phyloP scores from a whole-genome alignment of 2,797 vertebrate genomes.

The Sebastes matsubarae region DNA sequence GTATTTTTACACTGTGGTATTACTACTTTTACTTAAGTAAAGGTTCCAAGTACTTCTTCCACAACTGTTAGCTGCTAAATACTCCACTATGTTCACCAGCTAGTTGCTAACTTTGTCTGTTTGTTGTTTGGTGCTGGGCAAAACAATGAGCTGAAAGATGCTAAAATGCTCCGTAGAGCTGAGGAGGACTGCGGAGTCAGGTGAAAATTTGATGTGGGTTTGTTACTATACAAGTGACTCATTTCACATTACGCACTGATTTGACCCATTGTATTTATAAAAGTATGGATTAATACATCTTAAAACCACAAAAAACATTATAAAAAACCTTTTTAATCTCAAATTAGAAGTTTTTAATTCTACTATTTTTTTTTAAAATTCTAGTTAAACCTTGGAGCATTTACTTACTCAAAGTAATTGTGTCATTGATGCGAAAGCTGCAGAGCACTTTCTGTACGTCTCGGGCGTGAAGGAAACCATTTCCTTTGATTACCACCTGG shows the following conservation, averaged over 20 bases:
- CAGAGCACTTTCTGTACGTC: constrained; percentile 94
- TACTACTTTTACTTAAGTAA: no score
- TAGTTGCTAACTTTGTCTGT: neutral
- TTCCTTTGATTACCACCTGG: constrained; percentile 94
- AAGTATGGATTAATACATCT: neutral
- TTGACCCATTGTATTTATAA: neutral
- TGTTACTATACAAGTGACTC: neutral
- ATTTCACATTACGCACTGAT: neutral
- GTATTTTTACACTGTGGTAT: no score
- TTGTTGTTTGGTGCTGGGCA: no score
- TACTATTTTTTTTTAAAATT: neutral
- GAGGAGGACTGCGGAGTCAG: neutral
- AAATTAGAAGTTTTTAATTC: neutral
- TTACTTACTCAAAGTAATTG: constrained; percentile 91
- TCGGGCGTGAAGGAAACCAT: constrained; percentile 92
- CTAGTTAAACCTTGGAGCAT: neutral
- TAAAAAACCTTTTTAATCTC: neutral
- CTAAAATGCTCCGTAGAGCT: neutral
- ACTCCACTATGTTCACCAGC: neutral
- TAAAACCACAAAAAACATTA: neutral
- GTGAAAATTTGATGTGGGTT: neutral
- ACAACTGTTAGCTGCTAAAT: neutral
- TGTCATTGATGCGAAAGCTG: constrained; percentile 97
- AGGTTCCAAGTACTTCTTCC: no score
- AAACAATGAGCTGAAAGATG: no score